Percentiles rank a stretch among this genome's conserved stretches.
These are phyloP conservation scores for Frankliniella intonsa DNA, from an alignment of 2,888 invertebrate genomes.

Conservation along the genomic window DNA sequence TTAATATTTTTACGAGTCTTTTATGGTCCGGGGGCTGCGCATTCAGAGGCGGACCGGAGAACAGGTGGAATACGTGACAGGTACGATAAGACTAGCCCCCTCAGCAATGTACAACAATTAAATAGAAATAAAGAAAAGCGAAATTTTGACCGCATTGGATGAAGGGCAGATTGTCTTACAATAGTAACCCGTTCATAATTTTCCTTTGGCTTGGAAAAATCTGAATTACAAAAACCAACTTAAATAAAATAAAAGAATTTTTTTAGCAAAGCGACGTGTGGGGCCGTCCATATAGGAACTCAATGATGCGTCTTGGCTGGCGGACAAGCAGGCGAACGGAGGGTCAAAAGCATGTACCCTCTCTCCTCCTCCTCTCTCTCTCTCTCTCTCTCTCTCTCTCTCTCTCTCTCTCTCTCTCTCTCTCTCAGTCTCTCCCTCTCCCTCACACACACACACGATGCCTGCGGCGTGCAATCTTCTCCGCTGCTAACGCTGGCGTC, in stretches of 20 bases:
- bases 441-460: background rate
- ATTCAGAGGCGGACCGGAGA: background rate
- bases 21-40: slow-evolving; percentile 17
- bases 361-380: too few species aligned
- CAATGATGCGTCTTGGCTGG: background rate
- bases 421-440: background rate
- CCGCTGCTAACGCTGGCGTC: background rate
- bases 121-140: background rate
- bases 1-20: slow-evolving; percentile 25
- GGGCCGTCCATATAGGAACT: background rate
- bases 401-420: background rate
- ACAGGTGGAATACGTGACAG: background rate
- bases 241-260: background rate
- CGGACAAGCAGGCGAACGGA: background rate
- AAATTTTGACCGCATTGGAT: background rate
- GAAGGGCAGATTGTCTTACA: too few species aligned
- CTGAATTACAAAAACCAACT: too few species aligned
- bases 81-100: background rate
- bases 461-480: background rate
- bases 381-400: too few species aligned
- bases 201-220: too few species aligned
- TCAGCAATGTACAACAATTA: background rate
- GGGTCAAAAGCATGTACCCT: too few species aligned
- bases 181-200: too few species aligned
- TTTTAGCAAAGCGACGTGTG: background rate